Percentiles rank a stretch among this genome's conserved stretches.
These are phyloP conservation scores for Tyria jacobaeae DNA, from an alignment of 2,888 invertebrate species.

Conservation along the genomic window DNA sequence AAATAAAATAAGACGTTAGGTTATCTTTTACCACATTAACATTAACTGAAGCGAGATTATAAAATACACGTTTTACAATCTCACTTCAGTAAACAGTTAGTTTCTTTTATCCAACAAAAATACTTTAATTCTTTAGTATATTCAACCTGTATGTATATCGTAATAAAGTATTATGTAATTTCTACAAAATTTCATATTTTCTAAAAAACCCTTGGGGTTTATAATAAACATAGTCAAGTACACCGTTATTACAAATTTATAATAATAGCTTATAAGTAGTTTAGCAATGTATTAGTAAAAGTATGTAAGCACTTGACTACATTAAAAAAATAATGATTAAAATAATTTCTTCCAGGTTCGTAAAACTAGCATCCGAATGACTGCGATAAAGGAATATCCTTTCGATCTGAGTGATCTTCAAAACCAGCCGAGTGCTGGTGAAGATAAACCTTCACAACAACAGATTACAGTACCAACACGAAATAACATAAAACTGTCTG, in stretches of 20 bases:
- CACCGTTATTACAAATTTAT: neutral
- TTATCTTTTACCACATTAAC: neutral
- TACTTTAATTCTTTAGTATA: no score
- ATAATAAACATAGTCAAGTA: neutral
- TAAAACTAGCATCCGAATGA: conserved; percentile 84
- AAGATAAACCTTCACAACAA: conserved; percentile 44
- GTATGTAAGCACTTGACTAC: no score
- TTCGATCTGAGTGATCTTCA: conserved; percentile 81
- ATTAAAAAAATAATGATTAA: neutral
- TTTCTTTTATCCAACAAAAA: no score
- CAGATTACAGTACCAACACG: conserved; percentile 24
- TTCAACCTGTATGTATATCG: no score
- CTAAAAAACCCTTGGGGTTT: no score
- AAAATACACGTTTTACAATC: no score
- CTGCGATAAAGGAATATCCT: conserved; percentile 84
- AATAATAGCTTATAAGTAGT: neutral
- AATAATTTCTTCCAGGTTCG: conserved; percentile 70
- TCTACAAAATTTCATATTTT: neutral
- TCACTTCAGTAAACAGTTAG: no score
- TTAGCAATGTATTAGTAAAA: no score
- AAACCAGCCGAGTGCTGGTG: conserved; percentile 59
- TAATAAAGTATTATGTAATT: neutral
- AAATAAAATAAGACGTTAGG: neutral
- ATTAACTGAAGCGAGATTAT: neutral
- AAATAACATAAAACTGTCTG: conserved; percentile 39